Base-by-base conservation (phyloP, 2,113 vertebrate genomes). In the Acanthisitta chloris region DNA sequence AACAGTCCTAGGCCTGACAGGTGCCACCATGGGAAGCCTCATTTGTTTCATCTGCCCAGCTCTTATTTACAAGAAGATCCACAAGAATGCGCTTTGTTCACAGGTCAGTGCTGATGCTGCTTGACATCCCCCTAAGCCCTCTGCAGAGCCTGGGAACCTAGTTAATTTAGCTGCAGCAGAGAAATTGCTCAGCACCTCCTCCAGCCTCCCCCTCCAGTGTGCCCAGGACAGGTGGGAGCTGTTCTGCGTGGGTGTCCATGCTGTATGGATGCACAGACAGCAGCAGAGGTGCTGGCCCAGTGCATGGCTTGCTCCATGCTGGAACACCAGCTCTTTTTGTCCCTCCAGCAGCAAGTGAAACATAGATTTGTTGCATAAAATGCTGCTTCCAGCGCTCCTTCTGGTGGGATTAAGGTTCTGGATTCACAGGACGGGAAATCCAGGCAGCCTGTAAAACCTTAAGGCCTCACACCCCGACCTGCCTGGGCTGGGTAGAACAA, bases 1-100 rank as follows among this genome's bases (percentile, higher is more conserved):
- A 97, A 99, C 99, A 6, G 98, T 99, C 92, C 97, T 99, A 93
- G 99, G 99, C 88, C 98, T 99, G 90, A 99, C 99, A 6, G 99
- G 99, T 64, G 99, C 99, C 12, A 99, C 99, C 6, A 99, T 99
- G 99, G 99, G 99, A 49, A 99, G 99, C 96, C 98, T 99, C 94
- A 99, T 99, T 98, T 99, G 99, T 97, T 99, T 99, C 94, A 98
- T 99, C 96, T 99, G 99, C 96, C 99, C 99, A 0, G 99, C 99
- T 87, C 99, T 99, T 80, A 99, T 99, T 98, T 99, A 99, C 97
- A 99, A 95, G 97, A 99, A 99, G 96, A 98, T 99, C 97, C 99
- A 99, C 97, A 99, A 99, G 98, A 99, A 97, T 36, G 94, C 98
- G 4, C 88, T 99, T 59, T 97, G 98, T 31, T 98, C 99, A 84